A percentile compares a stretch with the other conserved stretches of the same genome.
phyloP scores from a whole-genome alignment of 2,888 invertebrate species.

The Lacanobia wlatinum region DNA sequence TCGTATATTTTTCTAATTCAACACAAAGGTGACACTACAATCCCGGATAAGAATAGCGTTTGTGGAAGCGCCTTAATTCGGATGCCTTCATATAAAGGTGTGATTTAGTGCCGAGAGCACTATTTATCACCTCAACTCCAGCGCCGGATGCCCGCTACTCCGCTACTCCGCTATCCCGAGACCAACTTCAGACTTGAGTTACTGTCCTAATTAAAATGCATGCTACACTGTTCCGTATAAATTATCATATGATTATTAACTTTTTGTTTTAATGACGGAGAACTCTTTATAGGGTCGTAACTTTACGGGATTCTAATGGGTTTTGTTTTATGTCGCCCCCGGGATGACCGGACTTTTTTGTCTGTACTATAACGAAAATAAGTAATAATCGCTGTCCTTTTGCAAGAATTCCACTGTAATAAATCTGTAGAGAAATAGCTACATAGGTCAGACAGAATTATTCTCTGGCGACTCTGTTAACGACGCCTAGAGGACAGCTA shows the following conservation, averaged over 20 bases:
- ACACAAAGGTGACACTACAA: conserved; percentile 63
- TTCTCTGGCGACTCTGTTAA: conserved; percentile 60
- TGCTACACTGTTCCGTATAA: conserved; percentile 65
- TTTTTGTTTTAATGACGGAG: conserved; percentile 68
- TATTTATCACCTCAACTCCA: conserved; percentile 71
- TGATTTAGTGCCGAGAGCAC: conserved; percentile 75
- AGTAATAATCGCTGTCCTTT: conserved; percentile 64
- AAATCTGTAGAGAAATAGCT: conserved; percentile 62
- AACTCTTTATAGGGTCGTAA: conserved; percentile 69
- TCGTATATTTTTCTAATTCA: conserved; percentile 66
- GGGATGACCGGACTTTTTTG: conserved; percentile 63
- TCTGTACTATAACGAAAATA: conserved; percentile 58
- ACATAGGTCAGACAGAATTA: conserved; percentile 57
- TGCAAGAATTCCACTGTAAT: conserved; percentile 52
- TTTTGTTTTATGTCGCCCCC: conserved; percentile 63
- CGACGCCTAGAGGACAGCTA: conserved; percentile 47
- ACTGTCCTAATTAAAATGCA: conserved; percentile 74
- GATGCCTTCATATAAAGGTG: conserved; percentile 74
- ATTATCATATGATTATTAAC: conserved; percentile 71
- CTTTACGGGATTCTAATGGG: conserved; percentile 69
- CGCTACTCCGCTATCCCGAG: conserved; percentile 10
- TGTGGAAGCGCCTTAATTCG: conserved; percentile 67
- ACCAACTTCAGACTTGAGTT: conserved; percentile 69
- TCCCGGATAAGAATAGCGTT: conserved; percentile 59
- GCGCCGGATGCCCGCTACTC: conserved; percentile 59